These are phyloP conservation scores for Euschistus heros DNA, from an alignment of 1,140 invertebrate species.

Conservation along the genomic window DNA sequence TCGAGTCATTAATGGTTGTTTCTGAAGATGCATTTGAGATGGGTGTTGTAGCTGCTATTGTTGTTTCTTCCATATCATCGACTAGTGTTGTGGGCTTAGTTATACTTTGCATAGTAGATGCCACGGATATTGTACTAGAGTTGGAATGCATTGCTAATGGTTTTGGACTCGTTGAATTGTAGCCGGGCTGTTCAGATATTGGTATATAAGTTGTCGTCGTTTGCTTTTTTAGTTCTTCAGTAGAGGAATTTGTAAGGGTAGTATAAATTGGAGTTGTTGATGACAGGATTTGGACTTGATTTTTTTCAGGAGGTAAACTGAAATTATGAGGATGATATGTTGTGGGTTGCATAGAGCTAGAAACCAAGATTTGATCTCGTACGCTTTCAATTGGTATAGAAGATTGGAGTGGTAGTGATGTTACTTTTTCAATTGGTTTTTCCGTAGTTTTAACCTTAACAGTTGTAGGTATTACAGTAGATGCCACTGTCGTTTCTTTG, in stretches of 20 bases:
- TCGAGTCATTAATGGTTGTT: background rate
- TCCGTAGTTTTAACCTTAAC: background rate
- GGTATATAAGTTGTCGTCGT: slow-evolving; percentile 20
- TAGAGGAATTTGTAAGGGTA: slow-evolving; percentile 17
- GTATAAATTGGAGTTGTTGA: slow-evolving; percentile 24
- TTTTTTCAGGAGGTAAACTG: slow-evolving; percentile 31
- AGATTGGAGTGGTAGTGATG: background rate
- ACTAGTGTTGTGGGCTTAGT: slow-evolving; percentile 2
- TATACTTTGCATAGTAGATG: slow-evolving; percentile 9
- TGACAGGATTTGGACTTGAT: slow-evolving; percentile 26
- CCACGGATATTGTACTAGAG: slow-evolving; percentile 20
- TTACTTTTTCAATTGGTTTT: background rate
- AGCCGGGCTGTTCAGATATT: background rate
- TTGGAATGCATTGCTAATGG: background rate
- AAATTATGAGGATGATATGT: slow-evolving; percentile 12
- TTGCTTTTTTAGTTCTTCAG: slow-evolving; percentile 20
- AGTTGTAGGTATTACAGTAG: background rate
- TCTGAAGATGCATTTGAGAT: background rate
- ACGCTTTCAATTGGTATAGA: background rate
- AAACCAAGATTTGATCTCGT: background rate
- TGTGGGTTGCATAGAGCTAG: background rate
- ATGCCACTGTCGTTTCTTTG: background rate
- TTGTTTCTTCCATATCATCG: background rate
- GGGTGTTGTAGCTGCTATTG: background rate
- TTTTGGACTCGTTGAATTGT: background rate